phyloP scores from a whole-genome alignment of 1,140 invertebrate genomes.

The Cardiocondyla obscurior region DNA sequence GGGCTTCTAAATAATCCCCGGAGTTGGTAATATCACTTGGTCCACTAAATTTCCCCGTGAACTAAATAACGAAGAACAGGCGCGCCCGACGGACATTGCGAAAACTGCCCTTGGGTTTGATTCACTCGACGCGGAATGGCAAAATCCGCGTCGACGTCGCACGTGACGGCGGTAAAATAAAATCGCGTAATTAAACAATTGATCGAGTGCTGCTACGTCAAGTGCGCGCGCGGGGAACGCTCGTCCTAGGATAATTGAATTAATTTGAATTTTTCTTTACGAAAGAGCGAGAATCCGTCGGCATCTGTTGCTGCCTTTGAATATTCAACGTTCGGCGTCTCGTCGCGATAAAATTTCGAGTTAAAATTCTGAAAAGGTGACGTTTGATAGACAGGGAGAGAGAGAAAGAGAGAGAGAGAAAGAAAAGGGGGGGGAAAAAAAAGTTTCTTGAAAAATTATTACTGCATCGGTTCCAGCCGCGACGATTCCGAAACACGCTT shows the following conservation, averaged over 20 bases:
- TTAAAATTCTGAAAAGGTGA: slow-evolving; percentile 13
- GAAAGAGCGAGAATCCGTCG: neutral
- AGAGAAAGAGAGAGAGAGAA: neutral
- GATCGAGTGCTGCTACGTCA: neutral
- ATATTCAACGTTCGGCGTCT: slow-evolving; percentile 26
- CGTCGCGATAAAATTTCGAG: neutral
- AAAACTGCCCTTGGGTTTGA: slow-evolving; percentile 50
- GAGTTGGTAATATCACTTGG: slow-evolving; percentile 69
- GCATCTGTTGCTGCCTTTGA: slow-evolving; percentile 33
- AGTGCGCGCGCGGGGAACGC: neutral
- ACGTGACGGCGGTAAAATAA: no score
- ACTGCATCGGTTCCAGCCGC: neutral
- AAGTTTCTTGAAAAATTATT: neutral
- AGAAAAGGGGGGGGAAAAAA: no score
- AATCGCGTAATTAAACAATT: slow-evolving; percentile 1
- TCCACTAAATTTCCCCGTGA: slow-evolving; percentile 62
- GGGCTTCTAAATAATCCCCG: slow-evolving; percentile 66
- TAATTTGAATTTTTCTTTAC: slow-evolving; percentile 10
- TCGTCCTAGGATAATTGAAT: neutral
- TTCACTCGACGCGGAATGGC: neutral
- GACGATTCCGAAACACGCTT: neutral
- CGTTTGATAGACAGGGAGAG: neutral
- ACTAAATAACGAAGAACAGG: slow-evolving; percentile 61
- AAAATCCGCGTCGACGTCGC: no score
- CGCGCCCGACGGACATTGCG: slow-evolving; percentile 43